Evolutionary conservation across 2,797 vertebrate species (phyloP).

Genomic region (Tamandua tetradactyla): DNA sequence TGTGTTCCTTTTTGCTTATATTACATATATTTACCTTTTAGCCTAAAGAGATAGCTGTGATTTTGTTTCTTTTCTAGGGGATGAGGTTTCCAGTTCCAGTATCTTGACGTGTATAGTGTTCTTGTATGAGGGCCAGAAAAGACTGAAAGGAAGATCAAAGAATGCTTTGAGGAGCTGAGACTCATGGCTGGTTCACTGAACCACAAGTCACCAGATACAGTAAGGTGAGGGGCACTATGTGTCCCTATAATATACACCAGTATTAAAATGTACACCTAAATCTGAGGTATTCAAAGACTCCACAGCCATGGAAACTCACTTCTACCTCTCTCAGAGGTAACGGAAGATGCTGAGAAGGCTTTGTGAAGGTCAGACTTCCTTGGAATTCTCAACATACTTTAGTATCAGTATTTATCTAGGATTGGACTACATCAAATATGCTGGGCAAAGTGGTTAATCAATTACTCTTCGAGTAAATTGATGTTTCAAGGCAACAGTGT

Average conservation of each 20-base stretch:
- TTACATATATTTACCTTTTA: constrained; percentile 75
- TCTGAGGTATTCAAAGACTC: constrained; percentile 57
- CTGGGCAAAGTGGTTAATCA: background rate
- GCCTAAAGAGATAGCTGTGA: constrained; percentile 73
- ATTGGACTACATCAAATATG: background rate
- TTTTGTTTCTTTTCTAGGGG: constrained; percentile 75
- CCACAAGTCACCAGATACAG: background rate
- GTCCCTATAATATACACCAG: constrained; percentile 36
- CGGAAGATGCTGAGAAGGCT: background rate
- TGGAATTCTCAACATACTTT: background rate
- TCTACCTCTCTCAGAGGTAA: background rate
- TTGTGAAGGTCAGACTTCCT: background rate
- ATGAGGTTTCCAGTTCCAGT: constrained; percentile 73
- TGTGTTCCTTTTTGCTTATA: constrained; percentile 65
- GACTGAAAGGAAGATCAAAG: background rate
- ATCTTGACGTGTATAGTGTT: constrained; percentile 70
- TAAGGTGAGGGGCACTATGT: background rate
- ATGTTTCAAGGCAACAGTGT: constrained; percentile 29
- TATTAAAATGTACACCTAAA: too few species aligned
- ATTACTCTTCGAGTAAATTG: background rate
- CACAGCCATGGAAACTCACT: background rate
- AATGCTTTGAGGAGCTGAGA: background rate
- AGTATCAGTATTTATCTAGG: background rate
- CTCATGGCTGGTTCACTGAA: background rate
- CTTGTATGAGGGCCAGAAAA: constrained; percentile 58